These are phyloP conservation scores for Tetropium fuscum DNA, from an alignment of 2,888 invertebrate species.

Conservation along the genomic window DNA sequence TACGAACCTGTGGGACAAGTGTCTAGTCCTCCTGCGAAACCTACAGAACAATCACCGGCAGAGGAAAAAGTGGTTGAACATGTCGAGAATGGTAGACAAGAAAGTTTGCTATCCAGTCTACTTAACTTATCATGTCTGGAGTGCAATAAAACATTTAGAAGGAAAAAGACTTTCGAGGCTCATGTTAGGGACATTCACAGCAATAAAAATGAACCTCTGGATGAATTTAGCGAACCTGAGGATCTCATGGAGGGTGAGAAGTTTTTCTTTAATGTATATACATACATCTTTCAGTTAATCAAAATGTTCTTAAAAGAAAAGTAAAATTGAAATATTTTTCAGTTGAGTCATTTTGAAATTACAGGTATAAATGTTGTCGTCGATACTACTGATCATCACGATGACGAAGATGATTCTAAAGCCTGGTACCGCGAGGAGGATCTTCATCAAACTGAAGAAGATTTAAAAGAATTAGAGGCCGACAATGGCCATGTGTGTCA, in stretches of 20 bases:
- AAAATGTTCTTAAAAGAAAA: too few species aligned
- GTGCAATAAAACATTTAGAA: conserved; percentile 71
- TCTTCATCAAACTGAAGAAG: conserved; percentile 65
- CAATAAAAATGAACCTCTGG: conserved; percentile 67
- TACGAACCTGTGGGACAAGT: conserved; percentile 73
- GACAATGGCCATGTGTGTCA: conserved; percentile 63
- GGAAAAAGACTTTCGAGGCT: conserved; percentile 73
- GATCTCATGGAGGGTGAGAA: conserved; percentile 80
- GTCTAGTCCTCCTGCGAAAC: background rate
- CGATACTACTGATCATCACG: conserved; percentile 66
- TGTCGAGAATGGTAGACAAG: conserved; percentile 44
- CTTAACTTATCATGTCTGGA: conserved; percentile 61
- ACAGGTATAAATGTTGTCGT: conserved; percentile 80
- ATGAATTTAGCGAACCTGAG: conserved; percentile 88
- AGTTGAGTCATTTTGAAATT: conserved; percentile 1
- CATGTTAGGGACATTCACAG: conserved; percentile 72
- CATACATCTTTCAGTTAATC: too few species aligned
- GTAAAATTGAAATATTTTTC: too few species aligned
- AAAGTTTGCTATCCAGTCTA: conserved; percentile 56
- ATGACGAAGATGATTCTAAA: conserved; percentile 59
- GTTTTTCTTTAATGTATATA: background rate
- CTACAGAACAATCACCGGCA: conserved; percentile 16
- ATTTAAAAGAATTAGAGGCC: conserved; percentile 65
- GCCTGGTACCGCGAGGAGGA: conserved; percentile 65
- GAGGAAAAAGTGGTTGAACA: conserved; percentile 27